Base-by-base conservation (phyloP, 92 coral and sea anemone species). In the Actinostola sp. region DNA sequence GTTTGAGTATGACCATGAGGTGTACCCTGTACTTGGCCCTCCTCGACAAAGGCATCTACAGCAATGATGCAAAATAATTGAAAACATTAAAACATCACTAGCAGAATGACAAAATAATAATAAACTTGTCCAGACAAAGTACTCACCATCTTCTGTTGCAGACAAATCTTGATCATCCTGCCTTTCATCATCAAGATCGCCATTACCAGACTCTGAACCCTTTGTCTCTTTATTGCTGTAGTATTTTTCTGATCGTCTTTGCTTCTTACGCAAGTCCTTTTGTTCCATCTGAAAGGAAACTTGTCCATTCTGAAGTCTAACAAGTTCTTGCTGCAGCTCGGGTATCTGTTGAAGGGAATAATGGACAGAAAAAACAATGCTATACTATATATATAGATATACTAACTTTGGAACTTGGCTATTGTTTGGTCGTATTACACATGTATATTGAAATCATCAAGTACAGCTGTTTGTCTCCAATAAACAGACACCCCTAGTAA, bases 191-290 rank as follows among this genome's bases (percentile, higher is more conserved):
- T 61, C 29, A 73, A 81, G 43, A 45, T 73, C 77, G 23, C 65
- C 85, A 51, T 76, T 61, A 52, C 83, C 89, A 17, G 92, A 78
- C 0, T 79, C 82, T 24, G 76, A 26, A 29, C 86, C 90, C 73
- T 84, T 93, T 26, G 83, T 63, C 28, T 77, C 84, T 46, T 93
- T 90, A 66, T 89, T 87, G 63, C 88, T 86, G 76, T 90, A 93
- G 74, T 93, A 93, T 56, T 96, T 78, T 45, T 93, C 97, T 2
- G 98, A 93, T 19, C 98, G 93, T 3, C 98, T 91, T 69, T 90
- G 97, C 76, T 84, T 93, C 77, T 93, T 93, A 73, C 81, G 88
- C 75, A 93, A 66, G 64, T 93, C 97, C 65, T 93, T 93, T 31
- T 82, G 98, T 72, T 93, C 98, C 10, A 83, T 16, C 74, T 87